Evolutionary conservation across 2,888 invertebrate species (phyloP).

Genomic region (Drosophila cyrtoloma): DNA sequence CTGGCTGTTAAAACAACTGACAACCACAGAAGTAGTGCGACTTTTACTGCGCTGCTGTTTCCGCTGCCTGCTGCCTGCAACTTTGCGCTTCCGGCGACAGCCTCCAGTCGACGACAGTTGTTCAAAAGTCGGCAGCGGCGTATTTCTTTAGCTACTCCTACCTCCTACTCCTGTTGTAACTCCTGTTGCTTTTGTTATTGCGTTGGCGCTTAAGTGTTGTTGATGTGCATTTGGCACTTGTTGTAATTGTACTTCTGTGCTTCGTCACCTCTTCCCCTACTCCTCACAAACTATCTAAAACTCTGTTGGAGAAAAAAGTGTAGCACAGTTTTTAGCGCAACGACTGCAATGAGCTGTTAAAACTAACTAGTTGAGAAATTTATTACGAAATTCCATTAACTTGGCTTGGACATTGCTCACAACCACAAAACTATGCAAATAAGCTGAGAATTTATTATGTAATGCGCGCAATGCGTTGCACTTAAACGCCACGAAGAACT

Average conservation of each 20-base stretch:
- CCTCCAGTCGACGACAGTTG: slow-evolving; percentile 79
- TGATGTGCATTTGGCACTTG: slow-evolving; percentile 81
- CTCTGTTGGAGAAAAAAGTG: slow-evolving; percentile 22
- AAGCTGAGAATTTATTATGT: slow-evolving; percentile 79
- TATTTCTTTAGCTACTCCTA: slow-evolving; percentile 38
- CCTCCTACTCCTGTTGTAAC: slow-evolving; percentile 2
- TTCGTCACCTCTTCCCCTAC: slow-evolving; percentile 1
- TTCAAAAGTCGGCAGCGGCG: slow-evolving; percentile 69
- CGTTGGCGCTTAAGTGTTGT: slow-evolving; percentile 58
- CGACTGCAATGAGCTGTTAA: slow-evolving; percentile 65
- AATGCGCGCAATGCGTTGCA: slow-evolving; percentile 72
- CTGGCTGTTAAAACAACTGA: slow-evolving; percentile 81
- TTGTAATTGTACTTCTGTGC: slow-evolving; percentile 68
- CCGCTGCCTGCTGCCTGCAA: slow-evolving; percentile 59
- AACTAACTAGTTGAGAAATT: slow-evolving; percentile 71
- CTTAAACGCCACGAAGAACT: slow-evolving; percentile 39
- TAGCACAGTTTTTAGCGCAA: slow-evolving; percentile 47
- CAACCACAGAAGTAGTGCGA: slow-evolving; percentile 82
- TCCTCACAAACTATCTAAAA: not conserved
- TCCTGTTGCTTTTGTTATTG: slow-evolving; percentile 11
- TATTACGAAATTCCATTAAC: slow-evolving; percentile 80
- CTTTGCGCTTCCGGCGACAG: slow-evolving; percentile 80
- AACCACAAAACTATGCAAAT: slow-evolving; percentile 80
- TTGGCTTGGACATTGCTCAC: slow-evolving; percentile 74
- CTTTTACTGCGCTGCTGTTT: slow-evolving; percentile 79